These are phyloP conservation scores for Neoarius graeffei DNA, from an alignment of 2,113 vertebrate species.

Conservation along the genomic window DNA sequence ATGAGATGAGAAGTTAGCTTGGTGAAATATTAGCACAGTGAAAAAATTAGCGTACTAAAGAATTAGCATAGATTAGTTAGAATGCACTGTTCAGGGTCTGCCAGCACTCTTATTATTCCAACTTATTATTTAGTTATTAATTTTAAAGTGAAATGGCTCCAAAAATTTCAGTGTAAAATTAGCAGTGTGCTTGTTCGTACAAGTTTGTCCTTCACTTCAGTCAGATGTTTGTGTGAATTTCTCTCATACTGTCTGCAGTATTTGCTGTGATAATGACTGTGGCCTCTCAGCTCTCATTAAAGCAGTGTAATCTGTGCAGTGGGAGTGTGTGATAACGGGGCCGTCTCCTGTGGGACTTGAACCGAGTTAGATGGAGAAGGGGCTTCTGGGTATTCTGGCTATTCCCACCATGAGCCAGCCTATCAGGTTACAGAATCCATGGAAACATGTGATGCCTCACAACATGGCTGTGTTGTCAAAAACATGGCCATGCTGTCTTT, in stretches of 20 bases:
- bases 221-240: neutral
- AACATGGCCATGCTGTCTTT: slow-evolving; percentile 10
- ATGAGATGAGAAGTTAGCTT: neutral
- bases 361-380: slow-evolving; percentile 45
- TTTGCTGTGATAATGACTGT: slow-evolving; percentile 33
- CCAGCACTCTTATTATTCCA: neutral
- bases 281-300: slow-evolving; percentile 51
- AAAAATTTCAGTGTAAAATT: neutral
- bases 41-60: neutral
- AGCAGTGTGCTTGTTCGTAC: neutral
- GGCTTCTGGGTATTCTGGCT: slow-evolving; percentile 44
- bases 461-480: slow-evolving; percentile 23
- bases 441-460: slow-evolving; percentile 55
- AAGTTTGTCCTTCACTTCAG: neutral
- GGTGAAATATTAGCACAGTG: neutral
- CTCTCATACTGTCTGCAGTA: neutral
- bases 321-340: slow-evolving; percentile 41
- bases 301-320: slow-evolving; percentile 49
- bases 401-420: slow-evolving; percentile 53
- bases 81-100: neutral
- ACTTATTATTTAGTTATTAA: neutral
- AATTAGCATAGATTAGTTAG: neutral
- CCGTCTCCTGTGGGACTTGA: slow-evolving; percentile 53
- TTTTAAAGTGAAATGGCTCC: neutral
- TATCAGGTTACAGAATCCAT: slow-evolving; percentile 66